These are phyloP conservation scores for Dicrurus megarhynchus DNA, from an alignment of 2,113 vertebrate genomes.

Conservation along the genomic window DNA sequence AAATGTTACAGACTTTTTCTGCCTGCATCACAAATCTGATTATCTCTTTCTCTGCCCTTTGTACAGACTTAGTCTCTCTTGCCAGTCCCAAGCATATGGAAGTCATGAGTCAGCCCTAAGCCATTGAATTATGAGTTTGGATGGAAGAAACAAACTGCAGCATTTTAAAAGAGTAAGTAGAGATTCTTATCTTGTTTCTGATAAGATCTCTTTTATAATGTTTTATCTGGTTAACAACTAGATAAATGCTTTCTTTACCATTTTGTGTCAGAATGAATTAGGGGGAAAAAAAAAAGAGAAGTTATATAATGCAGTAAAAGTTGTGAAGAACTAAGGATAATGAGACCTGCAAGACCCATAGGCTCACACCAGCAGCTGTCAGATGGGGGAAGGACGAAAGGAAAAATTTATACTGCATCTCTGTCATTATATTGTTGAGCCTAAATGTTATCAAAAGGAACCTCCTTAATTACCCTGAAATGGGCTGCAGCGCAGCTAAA, in stretches of 20 bases:
- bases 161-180: background rate
- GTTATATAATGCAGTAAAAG: background rate
- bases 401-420: background rate
- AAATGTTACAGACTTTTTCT: background rate
- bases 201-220: background rate
- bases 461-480: background rate
- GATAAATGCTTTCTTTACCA: background rate
- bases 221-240: background rate
- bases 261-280: background rate
- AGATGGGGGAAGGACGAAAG: background rate
- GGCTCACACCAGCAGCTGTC: background rate
- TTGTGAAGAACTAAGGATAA: background rate
- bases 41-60: conserved; percentile 4
- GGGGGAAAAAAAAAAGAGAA: background rate
- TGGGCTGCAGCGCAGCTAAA: background rate
- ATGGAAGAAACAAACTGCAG: background rate
- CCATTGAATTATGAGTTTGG: background rate
- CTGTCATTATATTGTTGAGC: background rate
- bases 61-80: background rate
- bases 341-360: background rate
- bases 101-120: conserved; percentile 16
- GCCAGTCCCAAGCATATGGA: background rate
- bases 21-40: background rate
- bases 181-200: background rate
- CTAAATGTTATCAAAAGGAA: background rate